Conservation (phyloP, 1,140 invertebrate genomes). For the Melipona quadrifasciata region DNA sequence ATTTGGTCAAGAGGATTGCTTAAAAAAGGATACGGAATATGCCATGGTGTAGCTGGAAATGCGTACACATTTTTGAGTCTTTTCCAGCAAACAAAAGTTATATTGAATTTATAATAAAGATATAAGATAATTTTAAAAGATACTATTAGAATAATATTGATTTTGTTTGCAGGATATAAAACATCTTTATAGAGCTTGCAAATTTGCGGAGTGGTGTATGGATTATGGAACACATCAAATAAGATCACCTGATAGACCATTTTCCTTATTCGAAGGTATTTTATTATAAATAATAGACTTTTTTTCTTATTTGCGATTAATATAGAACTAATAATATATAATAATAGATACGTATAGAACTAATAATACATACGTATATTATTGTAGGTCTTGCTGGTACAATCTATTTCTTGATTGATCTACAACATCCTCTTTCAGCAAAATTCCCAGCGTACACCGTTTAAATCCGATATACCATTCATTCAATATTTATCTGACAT, state of each 20-base stretch:
- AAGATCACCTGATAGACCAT: slow-evolving; percentile 88
- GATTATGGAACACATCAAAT: slow-evolving; percentile 87
- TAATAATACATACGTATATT: slow-evolving; percentile 12
- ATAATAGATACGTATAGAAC: background rate
- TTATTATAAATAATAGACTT: slow-evolving; percentile 22
- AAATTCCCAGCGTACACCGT: slow-evolving; percentile 86
- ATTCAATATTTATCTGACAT: no score
- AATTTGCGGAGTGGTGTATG: slow-evolving; percentile 93
- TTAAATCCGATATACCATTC: slow-evolving; percentile 52
- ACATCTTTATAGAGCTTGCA: slow-evolving; percentile 89
- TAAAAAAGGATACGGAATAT: slow-evolving; percentile 94
- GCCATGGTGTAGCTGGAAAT: slow-evolving; percentile 96
- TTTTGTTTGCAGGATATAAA: slow-evolving; percentile 82
- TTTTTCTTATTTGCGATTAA: background rate
- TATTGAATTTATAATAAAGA: slow-evolving; percentile 13
- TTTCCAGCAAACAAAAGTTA: slow-evolving; percentile 90
- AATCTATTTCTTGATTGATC: slow-evolving; percentile 87
- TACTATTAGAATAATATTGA: background rate
- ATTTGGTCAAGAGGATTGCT: slow-evolving; percentile 94
- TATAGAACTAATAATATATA: slow-evolving; percentile 15
- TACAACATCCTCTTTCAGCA: slow-evolving; percentile 83
- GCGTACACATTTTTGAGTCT: slow-evolving; percentile 93
- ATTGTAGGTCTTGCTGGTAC: slow-evolving; percentile 84
- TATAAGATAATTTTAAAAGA: background rate
- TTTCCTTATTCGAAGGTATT: slow-evolving; percentile 93